Evolutionary conservation across 2,113 vertebrate genomes (phyloP).

Genomic region (Noturus placidus): DNA sequence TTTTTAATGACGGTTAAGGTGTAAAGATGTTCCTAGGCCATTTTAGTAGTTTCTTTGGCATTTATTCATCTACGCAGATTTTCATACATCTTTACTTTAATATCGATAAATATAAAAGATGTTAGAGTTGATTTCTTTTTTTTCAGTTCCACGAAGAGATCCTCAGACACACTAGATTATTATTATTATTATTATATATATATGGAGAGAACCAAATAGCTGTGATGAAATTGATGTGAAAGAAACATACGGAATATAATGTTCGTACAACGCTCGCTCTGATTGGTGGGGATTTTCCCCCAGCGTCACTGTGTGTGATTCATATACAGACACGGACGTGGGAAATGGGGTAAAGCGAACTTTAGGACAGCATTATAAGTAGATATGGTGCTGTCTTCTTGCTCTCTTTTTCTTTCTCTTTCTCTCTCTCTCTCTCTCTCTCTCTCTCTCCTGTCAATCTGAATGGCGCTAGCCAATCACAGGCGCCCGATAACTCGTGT

Average conservation of each 20-base stretch:
- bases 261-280: not conserved
- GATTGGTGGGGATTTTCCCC: not conserved
- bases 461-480: not conserved
- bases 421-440: too few relatives aligned
- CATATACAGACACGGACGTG: too few relatives aligned
- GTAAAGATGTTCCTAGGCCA: not conserved
- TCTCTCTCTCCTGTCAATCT: too few relatives aligned
- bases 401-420: not conserved
- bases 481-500: not conserved
- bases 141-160: not conserved
- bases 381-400: not conserved
- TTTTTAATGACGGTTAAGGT: not conserved
- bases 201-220: slow-evolving; percentile 28
- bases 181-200: too few relatives aligned
- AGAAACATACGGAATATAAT: not conserved
- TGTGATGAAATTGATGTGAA: slow-evolving; percentile 27
- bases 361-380: not conserved
- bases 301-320: not conserved
- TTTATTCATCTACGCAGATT: not conserved
- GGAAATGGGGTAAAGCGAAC: too few relatives aligned
- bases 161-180: not conserved
- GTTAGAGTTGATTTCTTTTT: not conserved
- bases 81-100: not conserved
- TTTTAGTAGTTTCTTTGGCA: not conserved
- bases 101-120: not conserved